A percentile compares a stretch with the other conserved stretches of the same genome.
phyloP scores from a whole-genome alignment of 2,797 vertebrate species.

The Spheniscus humboldti region DNA sequence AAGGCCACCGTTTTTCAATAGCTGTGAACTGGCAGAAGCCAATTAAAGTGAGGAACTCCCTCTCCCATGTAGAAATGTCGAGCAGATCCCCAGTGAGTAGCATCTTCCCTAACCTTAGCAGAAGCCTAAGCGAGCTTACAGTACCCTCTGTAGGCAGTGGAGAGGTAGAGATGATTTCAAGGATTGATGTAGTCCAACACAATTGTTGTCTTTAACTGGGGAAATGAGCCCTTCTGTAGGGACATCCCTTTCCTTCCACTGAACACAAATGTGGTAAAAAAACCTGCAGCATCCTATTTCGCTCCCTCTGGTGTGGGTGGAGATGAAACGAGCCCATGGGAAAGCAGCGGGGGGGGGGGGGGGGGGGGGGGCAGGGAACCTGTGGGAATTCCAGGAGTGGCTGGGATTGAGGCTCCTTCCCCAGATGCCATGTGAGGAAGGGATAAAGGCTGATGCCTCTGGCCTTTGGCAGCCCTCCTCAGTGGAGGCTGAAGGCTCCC shows the following conservation, averaged over 20 bases:
- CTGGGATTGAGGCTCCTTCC: background rate
- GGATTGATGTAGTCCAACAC: background rate
- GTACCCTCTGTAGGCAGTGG: background rate
- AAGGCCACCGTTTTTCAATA: background rate
- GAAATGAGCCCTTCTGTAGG: background rate
- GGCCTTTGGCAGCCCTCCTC: background rate
- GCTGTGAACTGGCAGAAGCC: background rate
- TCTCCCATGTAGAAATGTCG: background rate
- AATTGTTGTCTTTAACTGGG: background rate
- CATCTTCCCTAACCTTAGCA: background rate
- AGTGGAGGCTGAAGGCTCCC: background rate
- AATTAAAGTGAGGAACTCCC: background rate
- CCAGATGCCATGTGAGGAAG: background rate
- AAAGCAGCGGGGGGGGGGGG: background rate
- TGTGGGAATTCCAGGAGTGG: background rate
- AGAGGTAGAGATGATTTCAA: background rate
- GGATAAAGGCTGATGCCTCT: background rate
- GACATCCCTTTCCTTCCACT: background rate
- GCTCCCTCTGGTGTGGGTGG: rapidly evolving
- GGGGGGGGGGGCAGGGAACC: background rate
- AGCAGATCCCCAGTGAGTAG: background rate
- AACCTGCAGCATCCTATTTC: background rate
- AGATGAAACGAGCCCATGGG: background rate
- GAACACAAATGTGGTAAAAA: background rate
- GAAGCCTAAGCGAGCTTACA: background rate